These are phyloP conservation scores for Iselma pallidipennis DNA, from an alignment of 2,888 invertebrate species.

Conservation along the genomic window DNA sequence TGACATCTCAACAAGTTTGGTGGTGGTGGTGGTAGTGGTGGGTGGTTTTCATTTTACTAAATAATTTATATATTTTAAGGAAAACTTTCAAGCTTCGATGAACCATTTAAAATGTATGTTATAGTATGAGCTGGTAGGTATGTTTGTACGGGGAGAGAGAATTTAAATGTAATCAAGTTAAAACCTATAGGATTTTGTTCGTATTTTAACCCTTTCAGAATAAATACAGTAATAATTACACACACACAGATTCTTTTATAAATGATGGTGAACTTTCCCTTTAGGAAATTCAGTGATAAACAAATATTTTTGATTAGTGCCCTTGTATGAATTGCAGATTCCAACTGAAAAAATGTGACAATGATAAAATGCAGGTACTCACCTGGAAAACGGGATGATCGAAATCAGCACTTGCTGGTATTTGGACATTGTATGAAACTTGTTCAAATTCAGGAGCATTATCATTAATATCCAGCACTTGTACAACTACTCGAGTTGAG, in stretches of 20 bases:
- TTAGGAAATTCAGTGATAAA: no score
- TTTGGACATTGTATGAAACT: constrained; percentile 78
- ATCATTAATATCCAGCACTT: constrained; percentile 84
- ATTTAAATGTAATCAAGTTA: neutral
- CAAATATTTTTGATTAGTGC: constrained; percentile 7
- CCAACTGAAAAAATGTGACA: constrained; percentile 9
- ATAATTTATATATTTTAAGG: no score
- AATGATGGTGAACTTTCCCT: no score
- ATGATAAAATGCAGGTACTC: constrained; percentile 4
- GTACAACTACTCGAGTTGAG: constrained; percentile 78
- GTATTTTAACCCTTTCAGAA: neutral
- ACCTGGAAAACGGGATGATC: constrained; percentile 68
- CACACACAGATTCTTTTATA: no score
- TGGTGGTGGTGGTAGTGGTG: constrained; percentile 8
- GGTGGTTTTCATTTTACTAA: neutral
- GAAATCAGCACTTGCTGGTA: constrained; percentile 63
- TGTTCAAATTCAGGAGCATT: constrained; percentile 85
- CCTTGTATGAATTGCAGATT: constrained; percentile 4
- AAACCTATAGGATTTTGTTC: no score
- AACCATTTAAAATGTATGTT: no score
- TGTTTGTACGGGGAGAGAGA: no score
- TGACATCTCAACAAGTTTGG: constrained; percentile 21
- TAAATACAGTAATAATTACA: no score
- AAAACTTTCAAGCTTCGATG: no score
- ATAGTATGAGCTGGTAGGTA: no score